These are phyloP conservation scores for Rhopilema esculentum DNA, from an alignment of 30 jellyfish, hydroid and myxozoan genomes.

Conservation along the genomic window DNA sequence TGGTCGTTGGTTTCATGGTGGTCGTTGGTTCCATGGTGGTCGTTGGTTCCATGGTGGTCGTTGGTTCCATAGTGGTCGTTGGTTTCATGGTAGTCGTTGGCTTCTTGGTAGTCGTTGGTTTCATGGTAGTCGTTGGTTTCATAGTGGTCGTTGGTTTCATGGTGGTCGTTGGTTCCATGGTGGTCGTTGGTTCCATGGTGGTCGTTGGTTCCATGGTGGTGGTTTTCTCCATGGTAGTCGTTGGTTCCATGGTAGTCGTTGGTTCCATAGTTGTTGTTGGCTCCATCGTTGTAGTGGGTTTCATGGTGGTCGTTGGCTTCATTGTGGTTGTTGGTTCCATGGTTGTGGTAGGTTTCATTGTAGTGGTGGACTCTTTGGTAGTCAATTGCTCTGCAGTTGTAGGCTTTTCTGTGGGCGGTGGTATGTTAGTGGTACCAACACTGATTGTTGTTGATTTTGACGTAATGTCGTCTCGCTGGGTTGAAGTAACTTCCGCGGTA, in stretches of 20 bases:
- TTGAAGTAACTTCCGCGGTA: constrained; percentile 9
- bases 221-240: constrained; percentile 56
- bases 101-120: constrained; percentile 36
- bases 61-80: constrained; percentile 22
- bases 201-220: constrained; percentile 72
- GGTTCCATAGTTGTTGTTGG: constrained; percentile 67
- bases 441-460: constrained; percentile 27
- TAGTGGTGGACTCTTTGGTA: constrained; percentile 43
- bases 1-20: constrained; percentile 68
- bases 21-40: constrained; percentile 64
- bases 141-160: constrained; percentile 31
- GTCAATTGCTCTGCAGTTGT: constrained; percentile 56
- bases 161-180: constrained; percentile 41
- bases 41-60: constrained; percentile 39
- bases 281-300: constrained; percentile 54
- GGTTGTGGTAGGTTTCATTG: constrained; percentile 52
- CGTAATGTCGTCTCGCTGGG: constrained; percentile 29
- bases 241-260: constrained; percentile 45
- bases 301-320: constrained; percentile 30
- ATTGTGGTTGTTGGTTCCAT: constrained; percentile 30
- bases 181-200: constrained; percentile 36
- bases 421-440: constrained; percentile 19
- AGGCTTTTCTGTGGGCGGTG: constrained; percentile 19
- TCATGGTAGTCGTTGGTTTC: constrained; percentile 26
- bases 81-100: constrained; percentile 46